These are phyloP conservation scores for Mythimna pallens DNA, from an alignment of 2,888 invertebrate genomes.

Conservation along the genomic window DNA sequence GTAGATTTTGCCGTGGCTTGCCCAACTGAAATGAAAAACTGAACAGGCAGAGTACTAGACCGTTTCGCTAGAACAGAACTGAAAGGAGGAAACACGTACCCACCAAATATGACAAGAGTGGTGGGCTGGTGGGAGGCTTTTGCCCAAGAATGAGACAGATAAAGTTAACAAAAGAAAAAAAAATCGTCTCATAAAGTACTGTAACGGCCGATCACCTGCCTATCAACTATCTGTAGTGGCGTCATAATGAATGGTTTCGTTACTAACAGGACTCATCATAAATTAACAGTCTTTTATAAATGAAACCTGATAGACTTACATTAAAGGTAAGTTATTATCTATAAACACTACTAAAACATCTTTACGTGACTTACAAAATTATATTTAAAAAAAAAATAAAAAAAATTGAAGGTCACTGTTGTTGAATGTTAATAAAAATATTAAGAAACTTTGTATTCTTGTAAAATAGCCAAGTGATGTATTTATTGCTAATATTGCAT, in stretches of 20 bases:
- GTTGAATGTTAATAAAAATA: conserved; percentile 46
- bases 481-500: conserved; percentile 45
- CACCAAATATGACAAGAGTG: too few relatives aligned
- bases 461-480: conserved; percentile 6
- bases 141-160: too few relatives aligned
- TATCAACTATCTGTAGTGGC: conserved; percentile 31
- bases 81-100: too few relatives aligned
- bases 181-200: conserved; percentile 5
- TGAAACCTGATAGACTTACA: conserved; percentile 10
- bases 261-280: conserved; percentile 29
- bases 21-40: background rate
- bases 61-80: too few relatives aligned
- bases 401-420: conserved; percentile 34
- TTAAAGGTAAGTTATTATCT: conserved; percentile 26
- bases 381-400: conserved; percentile 13
- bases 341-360: conserved; percentile 17
- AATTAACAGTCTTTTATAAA: conserved; percentile 35
- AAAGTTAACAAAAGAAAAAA: too few relatives aligned
- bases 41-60: too few relatives aligned
- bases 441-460: conserved; percentile 23
- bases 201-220: conserved; percentile 38
- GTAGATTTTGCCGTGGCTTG: too few relatives aligned
- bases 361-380: conserved; percentile 26
- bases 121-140: too few relatives aligned
- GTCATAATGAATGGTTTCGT: conserved; percentile 44